Evolutionary conservation across 2,797 vertebrate species (phyloP), one percentile per base, ranked within the genome.

Genomic region (Eulemur coronatus): DNA sequence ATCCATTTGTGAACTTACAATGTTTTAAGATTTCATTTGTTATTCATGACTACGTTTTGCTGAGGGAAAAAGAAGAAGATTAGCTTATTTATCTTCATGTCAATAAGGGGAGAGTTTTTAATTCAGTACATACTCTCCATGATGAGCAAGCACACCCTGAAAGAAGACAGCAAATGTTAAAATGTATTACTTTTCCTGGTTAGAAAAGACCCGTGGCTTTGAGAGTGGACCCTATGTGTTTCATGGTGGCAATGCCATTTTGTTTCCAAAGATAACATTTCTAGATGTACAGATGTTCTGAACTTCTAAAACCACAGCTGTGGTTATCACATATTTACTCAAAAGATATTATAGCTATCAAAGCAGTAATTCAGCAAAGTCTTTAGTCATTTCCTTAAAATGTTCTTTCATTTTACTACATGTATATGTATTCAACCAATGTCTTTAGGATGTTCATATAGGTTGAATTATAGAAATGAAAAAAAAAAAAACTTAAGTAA

Each of bases 131-230:
- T 96, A 61, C 17, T 55, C 35, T 96, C 46, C 57, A 35, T 96
- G 57, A 55, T 93, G 79, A 97, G 63, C 97, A 97, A 97, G 84
- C 95, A 84, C 20, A 65, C 82, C 78, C 76, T 91, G 26, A 95
- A 97, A 95, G 97, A 69, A 97, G 95, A 96, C 57, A 97, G 80
- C 97, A 78, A 72, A 91, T 96, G 33, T 90, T 94, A 96, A 94
- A 97, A 96, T 97, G 73, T 72, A 93, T 80, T 93, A 48, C 79
- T 97, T 97, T 95, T 97, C 86, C 82, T 67, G 76, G 84, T 90
- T 94, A 92, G 95, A 96, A 97, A 50, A 95, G 79, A 96, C 86
- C 55, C 20, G 35, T 75, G 80, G 24, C 94, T 98, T 98, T 98
- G 80, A 91, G 78, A 97, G 84, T 94, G 96, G 88, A 55, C 18